phyloP scores from a whole-genome alignment of 2,113 vertebrate species.

The Sakesphorus luctuosus region DNA sequence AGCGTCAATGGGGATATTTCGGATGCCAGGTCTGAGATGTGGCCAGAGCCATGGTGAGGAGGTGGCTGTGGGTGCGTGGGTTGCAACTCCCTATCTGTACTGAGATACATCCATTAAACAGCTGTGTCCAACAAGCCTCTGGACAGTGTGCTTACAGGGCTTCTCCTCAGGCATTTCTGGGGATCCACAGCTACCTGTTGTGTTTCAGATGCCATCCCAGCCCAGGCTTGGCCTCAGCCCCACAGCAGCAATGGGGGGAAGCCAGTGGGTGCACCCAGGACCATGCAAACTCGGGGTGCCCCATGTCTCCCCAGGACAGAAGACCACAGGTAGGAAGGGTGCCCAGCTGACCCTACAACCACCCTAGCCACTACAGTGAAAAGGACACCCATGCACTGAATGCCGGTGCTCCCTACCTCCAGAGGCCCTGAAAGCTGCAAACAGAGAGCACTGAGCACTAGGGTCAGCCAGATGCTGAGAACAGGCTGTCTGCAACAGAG shows the following conservation, averaged over 20 bases:
- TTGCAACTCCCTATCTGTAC: background rate
- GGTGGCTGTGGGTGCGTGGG: background rate
- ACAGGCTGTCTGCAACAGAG: background rate
- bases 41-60: background rate
- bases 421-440: background rate
- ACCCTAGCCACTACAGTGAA: background rate
- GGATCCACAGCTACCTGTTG: background rate
- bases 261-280: background rate
- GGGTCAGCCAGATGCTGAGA: background rate
- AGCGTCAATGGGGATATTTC: conserved; percentile 38
- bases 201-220: background rate
- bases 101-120: conserved; percentile 61
- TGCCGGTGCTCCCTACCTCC: background rate
- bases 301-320: background rate
- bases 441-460: background rate
- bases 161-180: background rate
- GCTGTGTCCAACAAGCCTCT: conserved; percentile 50
- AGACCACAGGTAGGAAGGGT: background rate
- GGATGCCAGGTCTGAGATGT: conserved; percentile 6
- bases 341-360: background rate
- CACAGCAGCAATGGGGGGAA: accelerated
- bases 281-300: accelerated
- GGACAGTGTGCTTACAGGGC: accelerated
- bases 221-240: background rate
- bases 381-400: background rate